Evolutionary conservation across 2,888 invertebrate genomes (phyloP), one percentile per base, ranked within the genome.

Genomic region (Maniola hyperantus): DNA sequence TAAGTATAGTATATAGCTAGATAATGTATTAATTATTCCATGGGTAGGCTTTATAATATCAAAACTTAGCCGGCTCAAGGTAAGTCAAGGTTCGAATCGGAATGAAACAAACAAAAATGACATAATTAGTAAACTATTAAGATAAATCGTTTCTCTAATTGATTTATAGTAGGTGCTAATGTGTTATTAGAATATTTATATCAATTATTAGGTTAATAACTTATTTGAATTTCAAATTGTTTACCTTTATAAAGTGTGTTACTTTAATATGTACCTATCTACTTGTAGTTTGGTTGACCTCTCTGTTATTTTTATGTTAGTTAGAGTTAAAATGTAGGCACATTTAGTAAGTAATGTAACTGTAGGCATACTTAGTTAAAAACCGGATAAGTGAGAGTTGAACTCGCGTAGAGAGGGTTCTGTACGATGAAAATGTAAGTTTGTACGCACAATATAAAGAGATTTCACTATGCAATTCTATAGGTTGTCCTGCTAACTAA

Each of bases 121-220:
- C 54, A 26, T 26, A 1, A 36, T 54, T 34, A 54, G 15, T 54
- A 7, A 54, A 6, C 54, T 6, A 36, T 54, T 54, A 54, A 36
- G 54, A 54, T 54, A 34, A 54, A 54, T 54, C 34, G 6, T 15
- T 54, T 54, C 34, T 54, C 10, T 34, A 15, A 54, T 36, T 36
- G 10, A 36, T 54, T 34, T 10, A 15, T 13, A 33, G 48, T 48
- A 18, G 8, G 4, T 46, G 8, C 5, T 50, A 18, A 50, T 51
- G 5, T 26, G 11, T 26, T 26, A 26, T 11, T 34, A 15, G 15
- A 34, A 34, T 34, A 34, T 54, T 54, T 15, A 15, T 15, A 54
- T 36, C 10, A 54, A n/a, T 54, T 5, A n/a, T 54, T 5, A 54
- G 34, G 34, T 54, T 54, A 33, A 54, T 54, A 54, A 34, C 54